A percentile compares a stretch with the other conserved stretches of the same genome.
These are phyloP conservation scores for Apostichopus parvimensis DNA, from an alignment of 35 echinoderm and acorn worm genomes.

Conservation along the genomic window DNA sequence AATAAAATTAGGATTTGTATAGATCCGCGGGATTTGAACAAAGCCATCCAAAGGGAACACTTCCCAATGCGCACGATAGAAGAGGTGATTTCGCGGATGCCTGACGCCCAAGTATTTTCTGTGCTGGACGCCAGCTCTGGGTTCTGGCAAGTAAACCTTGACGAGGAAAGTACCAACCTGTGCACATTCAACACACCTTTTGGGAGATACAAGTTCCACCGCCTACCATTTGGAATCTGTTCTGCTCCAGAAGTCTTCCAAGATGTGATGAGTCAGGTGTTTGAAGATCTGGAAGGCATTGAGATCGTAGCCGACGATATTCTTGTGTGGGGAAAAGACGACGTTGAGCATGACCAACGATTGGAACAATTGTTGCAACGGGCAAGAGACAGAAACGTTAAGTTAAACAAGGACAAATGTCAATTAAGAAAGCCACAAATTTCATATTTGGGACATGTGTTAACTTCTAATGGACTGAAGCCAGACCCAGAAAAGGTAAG, in stretches of 20 bases:
- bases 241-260: conserved; percentile 13
- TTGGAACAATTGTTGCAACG: background rate
- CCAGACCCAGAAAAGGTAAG: conserved; percentile 19
- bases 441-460: background rate
- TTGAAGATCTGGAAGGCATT: conserved; percentile 45
- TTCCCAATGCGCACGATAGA: conserved; percentile 29
- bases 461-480: background rate
- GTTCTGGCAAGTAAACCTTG: no score
- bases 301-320: conserved; percentile 47
- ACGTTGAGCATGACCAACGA: conserved; percentile 45
- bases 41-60: conserved; percentile 16
- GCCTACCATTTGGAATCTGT: conserved; percentile 15
- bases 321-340: conserved; percentile 9
- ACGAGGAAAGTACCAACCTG: background rate
- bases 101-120: conserved; percentile 37
- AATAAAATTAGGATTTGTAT: conserved; percentile 42
- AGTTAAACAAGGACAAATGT: conserved; percentile 21
- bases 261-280: conserved; percentile 48
- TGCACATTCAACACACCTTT: background rate
- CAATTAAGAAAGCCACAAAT: background rate
- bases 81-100: conserved; percentile 2
- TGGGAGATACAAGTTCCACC: background rate
- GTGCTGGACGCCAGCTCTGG: conserved; percentile 41
- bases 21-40: conserved; percentile 23
- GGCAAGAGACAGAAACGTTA: background rate